phyloP scores from a whole-genome alignment of 2,113 vertebrate species.

The Nothobranchius kuhntae region DNA sequence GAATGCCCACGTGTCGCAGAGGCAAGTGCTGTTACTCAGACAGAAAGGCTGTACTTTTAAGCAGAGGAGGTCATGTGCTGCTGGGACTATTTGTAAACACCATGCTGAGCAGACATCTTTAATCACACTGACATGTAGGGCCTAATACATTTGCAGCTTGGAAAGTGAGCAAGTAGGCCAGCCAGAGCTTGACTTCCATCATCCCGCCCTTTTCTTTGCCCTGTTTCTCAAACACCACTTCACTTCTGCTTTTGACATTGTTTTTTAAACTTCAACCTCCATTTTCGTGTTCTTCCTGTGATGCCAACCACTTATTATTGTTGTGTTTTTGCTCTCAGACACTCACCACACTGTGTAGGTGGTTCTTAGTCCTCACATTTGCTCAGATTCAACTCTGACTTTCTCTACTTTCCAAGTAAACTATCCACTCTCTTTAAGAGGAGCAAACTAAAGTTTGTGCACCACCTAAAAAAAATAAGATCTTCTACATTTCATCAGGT shows the following conservation, averaged over 20 bases:
- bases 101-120: conserved; percentile 41
- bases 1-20: not conserved
- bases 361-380: conserved; percentile 4
- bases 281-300: not conserved
- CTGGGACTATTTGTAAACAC: conserved; percentile 53
- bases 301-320: not conserved
- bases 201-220: conserved; percentile 4
- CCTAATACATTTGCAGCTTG: conserved; percentile 37
- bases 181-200: conserved; percentile 29
- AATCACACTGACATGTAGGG: conserved; percentile 44
- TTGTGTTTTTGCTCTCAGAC: conserved; percentile 7
- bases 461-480: not conserved
- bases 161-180: conserved; percentile 57
- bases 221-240: conserved; percentile 15
- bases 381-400: not conserved
- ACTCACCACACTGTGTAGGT: not conserved
- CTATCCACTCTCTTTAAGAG: conserved; percentile 14
- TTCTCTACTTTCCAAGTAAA: not conserved
- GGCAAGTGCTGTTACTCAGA: conserved; percentile 9
- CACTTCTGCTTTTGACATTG: not conserved
- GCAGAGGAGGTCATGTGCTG: not conserved
- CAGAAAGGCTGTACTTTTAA: conserved; percentile 9
- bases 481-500: conserved; percentile 7
- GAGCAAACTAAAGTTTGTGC: conserved; percentile 6
- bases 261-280: not conserved